These are phyloP conservation scores for Tautogolabrus adspersus DNA, from an alignment of 2,113 vertebrate species.

Conservation along the genomic window DNA sequence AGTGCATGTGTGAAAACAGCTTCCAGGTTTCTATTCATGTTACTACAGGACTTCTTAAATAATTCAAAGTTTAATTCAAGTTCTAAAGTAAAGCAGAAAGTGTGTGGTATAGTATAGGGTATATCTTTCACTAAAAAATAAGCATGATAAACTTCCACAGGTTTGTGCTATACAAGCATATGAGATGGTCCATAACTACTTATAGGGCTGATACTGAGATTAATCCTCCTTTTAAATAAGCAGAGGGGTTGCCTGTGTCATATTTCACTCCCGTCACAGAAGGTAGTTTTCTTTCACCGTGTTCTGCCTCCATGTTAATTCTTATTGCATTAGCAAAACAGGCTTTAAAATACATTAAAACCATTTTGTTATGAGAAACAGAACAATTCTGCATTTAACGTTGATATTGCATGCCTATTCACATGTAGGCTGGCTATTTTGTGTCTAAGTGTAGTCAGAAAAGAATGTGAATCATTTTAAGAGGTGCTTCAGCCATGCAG, in stretches of 20 bases:
- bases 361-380: background rate
- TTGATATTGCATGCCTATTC: conserved; percentile 8
- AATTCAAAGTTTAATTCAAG: background rate
- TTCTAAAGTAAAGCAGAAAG: background rate
- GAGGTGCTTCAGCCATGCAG: conserved; percentile 50
- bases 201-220: conserved; percentile 6
- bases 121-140: no score
- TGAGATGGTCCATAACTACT: conserved; percentile 1
- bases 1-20: no score
- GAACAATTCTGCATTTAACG: background rate
- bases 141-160: background rate
- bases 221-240: conserved; percentile 25
- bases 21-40: background rate
- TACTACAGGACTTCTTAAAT: background rate
- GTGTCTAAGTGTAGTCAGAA: conserved; percentile 25
- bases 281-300: no score
- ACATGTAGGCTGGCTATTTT: conserved; percentile 56
- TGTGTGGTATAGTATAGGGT: no score
- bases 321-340: background rate
- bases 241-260: conserved; percentile 11
- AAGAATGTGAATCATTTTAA: conserved; percentile 76
- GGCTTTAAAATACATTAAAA: background rate
- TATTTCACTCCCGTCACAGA: background rate
- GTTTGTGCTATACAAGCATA: background rate
- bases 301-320: background rate